Conservation (phyloP, 2,113 vertebrate species). For the Lamprotornis superbus region DNA sequence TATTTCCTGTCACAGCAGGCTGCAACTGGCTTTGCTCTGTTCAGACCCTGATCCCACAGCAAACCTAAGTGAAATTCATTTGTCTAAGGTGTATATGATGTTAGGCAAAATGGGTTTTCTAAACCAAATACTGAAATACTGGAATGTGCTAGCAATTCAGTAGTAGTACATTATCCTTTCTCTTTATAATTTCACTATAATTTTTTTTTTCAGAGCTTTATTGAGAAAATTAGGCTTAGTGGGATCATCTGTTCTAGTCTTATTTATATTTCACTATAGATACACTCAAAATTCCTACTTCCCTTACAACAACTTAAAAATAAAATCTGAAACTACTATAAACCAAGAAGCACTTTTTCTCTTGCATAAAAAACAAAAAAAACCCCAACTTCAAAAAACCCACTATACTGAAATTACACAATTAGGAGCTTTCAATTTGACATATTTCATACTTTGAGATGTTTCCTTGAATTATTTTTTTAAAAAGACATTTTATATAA, state of each 20-base stretch:
- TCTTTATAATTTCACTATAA: neutral
- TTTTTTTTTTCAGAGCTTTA: neutral
- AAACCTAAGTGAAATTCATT: neutral
- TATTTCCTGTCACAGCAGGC: neutral
- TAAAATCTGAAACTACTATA: neutral
- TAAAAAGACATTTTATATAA: constrained; percentile 33
- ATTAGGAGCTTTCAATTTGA: constrained; percentile 50
- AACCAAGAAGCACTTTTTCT: neutral
- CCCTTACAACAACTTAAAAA: neutral
- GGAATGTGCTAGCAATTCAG: neutral
- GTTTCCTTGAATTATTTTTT: constrained; percentile 41
- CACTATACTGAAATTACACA: neutral
- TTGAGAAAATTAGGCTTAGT: neutral
- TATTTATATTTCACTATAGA: neutral
- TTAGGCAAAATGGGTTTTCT: neutral
- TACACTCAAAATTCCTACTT: neutral
- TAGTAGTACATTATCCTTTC: neutral
- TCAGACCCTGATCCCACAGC: neutral
- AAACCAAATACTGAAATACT: neutral
- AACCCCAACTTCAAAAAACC: neutral
- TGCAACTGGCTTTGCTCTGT: neutral
- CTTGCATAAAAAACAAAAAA: neutral
- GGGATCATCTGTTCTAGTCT: neutral
- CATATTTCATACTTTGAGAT: constrained; percentile 31
- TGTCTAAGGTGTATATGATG: neutral